Conservation (phyloP, 2,888 invertebrate genomes). For the Leucozona laternaria region DNA sequence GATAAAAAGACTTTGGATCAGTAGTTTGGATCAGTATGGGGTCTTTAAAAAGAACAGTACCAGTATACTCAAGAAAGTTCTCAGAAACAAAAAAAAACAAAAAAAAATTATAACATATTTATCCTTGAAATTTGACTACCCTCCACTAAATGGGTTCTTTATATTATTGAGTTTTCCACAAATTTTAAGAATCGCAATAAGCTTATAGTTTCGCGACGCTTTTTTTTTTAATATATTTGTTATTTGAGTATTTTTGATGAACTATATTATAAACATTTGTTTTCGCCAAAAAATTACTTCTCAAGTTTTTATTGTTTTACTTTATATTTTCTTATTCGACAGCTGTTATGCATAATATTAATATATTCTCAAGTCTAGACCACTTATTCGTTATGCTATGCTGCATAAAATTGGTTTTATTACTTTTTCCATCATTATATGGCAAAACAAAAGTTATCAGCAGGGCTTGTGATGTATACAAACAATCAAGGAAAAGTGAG, state of each 20-base stretch:
- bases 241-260: neutral
- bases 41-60: no score
- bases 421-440: neutral
- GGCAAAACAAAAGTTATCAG: neutral
- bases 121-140: no score
- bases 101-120: no score
- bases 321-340: neutral
- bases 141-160: no score
- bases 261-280: neutral
- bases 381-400: neutral
- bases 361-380: slow-evolving; percentile 11
- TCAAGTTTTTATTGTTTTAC: neutral
- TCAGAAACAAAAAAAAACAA: no score
- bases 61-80: no score
- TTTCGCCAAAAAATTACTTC: neutral
- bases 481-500: slow-evolving; percentile 14
- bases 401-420: neutral
- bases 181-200: no score
- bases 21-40: no score
- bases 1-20: no score
- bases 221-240: neutral
- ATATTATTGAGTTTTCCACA: no score
- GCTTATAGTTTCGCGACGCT: no score
- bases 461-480: neutral
- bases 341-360: no score